Evolutionary conservation across 1,140 invertebrate genomes (phyloP).

Genomic region (Mamestra configurata): DNA sequence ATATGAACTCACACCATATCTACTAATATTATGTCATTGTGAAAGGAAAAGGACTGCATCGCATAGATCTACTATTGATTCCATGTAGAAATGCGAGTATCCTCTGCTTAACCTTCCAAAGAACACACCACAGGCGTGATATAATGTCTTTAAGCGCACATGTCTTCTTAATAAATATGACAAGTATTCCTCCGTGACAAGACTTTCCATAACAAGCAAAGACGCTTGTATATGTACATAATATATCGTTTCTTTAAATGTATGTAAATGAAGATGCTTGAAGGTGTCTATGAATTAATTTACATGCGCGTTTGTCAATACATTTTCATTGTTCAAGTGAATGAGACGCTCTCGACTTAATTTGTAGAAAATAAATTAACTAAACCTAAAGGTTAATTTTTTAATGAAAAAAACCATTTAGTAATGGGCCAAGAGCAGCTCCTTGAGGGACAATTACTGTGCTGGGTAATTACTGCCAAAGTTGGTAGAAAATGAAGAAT

Average conservation of each 20-base stretch:
- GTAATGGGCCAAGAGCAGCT: background rate
- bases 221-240: background rate
- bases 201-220: constrained; percentile 12
- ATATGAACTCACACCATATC: too few species aligned
- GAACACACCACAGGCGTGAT: too few species aligned
- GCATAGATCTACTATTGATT: too few species aligned
- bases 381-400: background rate
- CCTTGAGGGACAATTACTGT: background rate
- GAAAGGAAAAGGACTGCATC: too few species aligned
- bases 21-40: too few species aligned
- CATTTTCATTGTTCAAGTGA: constrained; percentile 8
- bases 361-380: background rate
- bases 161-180: background rate
- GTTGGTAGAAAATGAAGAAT: background rate
- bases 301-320: background rate
- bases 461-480: background rate
- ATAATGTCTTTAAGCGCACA: too few species aligned
- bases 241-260: constrained; percentile 15
- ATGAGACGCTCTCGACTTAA: background rate
- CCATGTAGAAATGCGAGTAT: too few species aligned
- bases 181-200: background rate
- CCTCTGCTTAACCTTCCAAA: too few species aligned
- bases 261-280: constrained; percentile 1
- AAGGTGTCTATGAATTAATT: constrained; percentile 24
- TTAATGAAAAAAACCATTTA: background rate